Base-by-base conservation (phyloP, 2,888 invertebrate species). In the Drepanosiphum platanoidis region DNA sequence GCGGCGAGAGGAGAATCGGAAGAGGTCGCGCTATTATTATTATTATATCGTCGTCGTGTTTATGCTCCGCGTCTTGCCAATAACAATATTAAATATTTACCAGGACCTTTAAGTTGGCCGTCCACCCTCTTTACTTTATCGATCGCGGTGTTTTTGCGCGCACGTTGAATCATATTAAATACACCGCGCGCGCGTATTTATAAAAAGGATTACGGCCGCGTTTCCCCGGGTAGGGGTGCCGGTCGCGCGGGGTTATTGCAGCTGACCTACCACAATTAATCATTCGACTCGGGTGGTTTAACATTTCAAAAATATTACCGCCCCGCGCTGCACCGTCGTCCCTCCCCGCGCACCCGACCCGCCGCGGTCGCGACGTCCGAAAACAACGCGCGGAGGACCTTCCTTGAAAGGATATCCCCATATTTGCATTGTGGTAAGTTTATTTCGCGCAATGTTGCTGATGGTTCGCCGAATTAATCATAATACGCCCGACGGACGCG, bases 71-170 rank as follows among this genome's bases (percentile, higher is more conserved):
- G n/a, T 52, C 46, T 75, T 68, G 52, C 83, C 83, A 75, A 84
- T 84, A 75, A 75, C 52, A 66, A 30, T 84, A 84, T 84, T 52
- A 84, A 84, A 84, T 84, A 75, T 84, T 84, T 84, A 84, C 83
- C n/a, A 34, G 36, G 66, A 36, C 83, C 75, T 75, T 66, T 68
- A 84, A 75, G 83, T 84, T 75, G 27, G 11, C 52, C 30, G 36
- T 75, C 52, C 52, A 52, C 58, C 75, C 68, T 74, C 42, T 74
- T 61, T 72, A 27, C 64, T 64, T 74, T 83, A 83, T 83, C 66
- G 83, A 74, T 83, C 66, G 34, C 42, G 32, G 3, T 42, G 64
- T 32, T 42, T 34, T 32, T n/a, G 46, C 66, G 70, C 30, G 27
- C 42, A 81, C 22, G 27, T n/a, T n/a, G n/a, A n/a, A n/a, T n/a